Evolutionary conservation across 2,797 vertebrate genomes (phyloP).

Genomic region (Anomalospiza imberbis): DNA sequence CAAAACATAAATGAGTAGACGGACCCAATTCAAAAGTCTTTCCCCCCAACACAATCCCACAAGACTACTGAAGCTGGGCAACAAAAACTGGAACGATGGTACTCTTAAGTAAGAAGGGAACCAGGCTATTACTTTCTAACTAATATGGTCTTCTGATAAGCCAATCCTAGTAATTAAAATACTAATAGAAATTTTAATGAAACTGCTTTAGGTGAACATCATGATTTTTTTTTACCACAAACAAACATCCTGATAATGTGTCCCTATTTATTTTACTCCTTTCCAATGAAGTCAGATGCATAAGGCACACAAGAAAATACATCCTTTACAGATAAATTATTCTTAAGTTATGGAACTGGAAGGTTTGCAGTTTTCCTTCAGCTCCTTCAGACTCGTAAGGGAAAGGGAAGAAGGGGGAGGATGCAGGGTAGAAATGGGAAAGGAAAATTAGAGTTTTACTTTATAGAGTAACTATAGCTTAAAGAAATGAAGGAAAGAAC

Average conservation of each 20-base stretch:
- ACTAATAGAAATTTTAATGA: neutral
- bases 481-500: neutral
- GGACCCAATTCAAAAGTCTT: neutral
- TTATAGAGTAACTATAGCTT: neutral
- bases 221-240: neutral
- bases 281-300: neutral
- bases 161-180: neutral
- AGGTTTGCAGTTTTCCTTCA: neutral
- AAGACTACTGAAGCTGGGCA: neutral
- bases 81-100: neutral
- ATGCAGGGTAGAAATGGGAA: neutral
- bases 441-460: neutral
- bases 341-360: neutral
- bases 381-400: rapidly evolving
- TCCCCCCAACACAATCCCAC: neutral
- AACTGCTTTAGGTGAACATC: neutral
- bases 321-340: neutral
- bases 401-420: neutral
- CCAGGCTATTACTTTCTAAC: neutral
- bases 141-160: neutral
- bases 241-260: neutral
- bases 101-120: neutral
- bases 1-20: neutral
- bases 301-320: neutral
- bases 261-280: neutral